Percentiles rank a stretch among this genome's conserved stretches.
phyloP scores from a whole-genome alignment of 2,797 vertebrate genomes.

The Antrozous pallidus region DNA sequence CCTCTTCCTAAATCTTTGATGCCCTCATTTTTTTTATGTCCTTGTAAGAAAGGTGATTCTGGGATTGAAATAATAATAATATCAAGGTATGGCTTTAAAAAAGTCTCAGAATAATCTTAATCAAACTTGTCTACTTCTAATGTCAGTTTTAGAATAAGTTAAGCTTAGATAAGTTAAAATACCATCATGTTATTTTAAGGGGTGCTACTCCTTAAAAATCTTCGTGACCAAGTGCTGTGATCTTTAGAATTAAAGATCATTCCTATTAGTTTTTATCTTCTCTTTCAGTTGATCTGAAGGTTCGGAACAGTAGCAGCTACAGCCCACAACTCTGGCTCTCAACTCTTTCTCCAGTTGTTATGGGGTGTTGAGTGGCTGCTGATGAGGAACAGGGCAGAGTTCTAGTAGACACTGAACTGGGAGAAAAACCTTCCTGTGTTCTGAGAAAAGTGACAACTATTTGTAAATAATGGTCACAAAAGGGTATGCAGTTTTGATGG shows the following conservation, averaged over 20 bases:
- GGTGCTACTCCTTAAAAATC: not conserved
- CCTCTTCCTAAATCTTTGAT: not conserved
- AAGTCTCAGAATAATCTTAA: constrained; percentile 8
- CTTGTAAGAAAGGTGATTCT: not conserved
- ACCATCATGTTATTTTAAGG: constrained; percentile 10
- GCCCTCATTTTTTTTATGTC: not conserved
- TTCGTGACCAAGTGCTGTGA: not conserved
- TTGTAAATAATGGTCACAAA: not conserved
- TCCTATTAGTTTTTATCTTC: not conserved
- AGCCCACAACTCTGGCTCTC: not conserved
- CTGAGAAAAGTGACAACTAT: not conserved
- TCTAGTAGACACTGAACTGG: not conserved
- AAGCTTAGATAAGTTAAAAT: not conserved
- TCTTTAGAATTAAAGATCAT: not conserved
- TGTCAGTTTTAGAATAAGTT: not conserved
- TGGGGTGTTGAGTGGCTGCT: not conserved
- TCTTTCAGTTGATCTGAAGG: constrained; percentile 22
- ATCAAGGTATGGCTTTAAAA: not conserved
- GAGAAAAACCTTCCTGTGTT: not conserved
- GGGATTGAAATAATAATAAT: not conserved
- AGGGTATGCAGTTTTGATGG: not conserved
- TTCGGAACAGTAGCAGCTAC: not conserved
- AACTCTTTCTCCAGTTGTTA: not conserved
- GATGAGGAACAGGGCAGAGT: not conserved
- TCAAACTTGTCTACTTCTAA: not conserved